Percentiles rank a stretch among this genome's conserved stretches.
phyloP scores from a whole-genome alignment of 2,113 vertebrate genomes.

The Hemichromis elongatus region DNA sequence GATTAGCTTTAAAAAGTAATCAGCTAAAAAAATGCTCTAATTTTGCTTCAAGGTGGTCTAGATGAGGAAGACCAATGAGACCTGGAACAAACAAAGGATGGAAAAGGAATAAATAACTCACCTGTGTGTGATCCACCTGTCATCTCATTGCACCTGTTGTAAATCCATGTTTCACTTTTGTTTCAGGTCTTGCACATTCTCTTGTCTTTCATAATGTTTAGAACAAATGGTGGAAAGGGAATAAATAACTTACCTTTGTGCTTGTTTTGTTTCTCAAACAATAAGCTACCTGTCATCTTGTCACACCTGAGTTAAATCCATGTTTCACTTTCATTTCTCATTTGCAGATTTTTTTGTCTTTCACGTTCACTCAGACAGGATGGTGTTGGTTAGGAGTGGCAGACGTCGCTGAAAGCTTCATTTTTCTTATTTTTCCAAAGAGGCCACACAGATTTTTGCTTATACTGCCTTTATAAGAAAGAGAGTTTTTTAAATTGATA shows the following conservation, averaged over 20 bases:
- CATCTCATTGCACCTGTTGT: too few relatives aligned
- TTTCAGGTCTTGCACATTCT: too few relatives aligned
- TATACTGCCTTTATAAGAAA: rapidly evolving
- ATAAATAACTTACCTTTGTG: background rate
- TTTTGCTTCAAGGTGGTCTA: too few relatives aligned
- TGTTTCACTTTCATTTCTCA: background rate
- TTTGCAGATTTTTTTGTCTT: rapidly evolving
- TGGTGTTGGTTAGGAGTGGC: rapidly evolving
- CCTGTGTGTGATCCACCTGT: too few relatives aligned
- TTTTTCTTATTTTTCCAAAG: background rate
- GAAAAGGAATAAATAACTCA: too few relatives aligned
- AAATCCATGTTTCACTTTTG: too few relatives aligned
- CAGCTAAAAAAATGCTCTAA: too few relatives aligned
- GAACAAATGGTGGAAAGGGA: background rate
- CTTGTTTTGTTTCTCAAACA: background rate
- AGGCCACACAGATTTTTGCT: background rate
- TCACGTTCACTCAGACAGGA: background rate
- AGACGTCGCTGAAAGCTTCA: background rate
- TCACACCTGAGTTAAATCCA: rapidly evolving
- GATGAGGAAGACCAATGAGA: too few relatives aligned
- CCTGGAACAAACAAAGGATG: too few relatives aligned
- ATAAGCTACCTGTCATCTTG: background rate
- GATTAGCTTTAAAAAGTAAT: too few relatives aligned
- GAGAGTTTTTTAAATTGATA: rapidly evolving
- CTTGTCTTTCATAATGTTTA: rapidly evolving